phyloP scores from a whole-genome alignment of 1,140 invertebrate species.

The Leptinotarsa lineolata region DNA sequence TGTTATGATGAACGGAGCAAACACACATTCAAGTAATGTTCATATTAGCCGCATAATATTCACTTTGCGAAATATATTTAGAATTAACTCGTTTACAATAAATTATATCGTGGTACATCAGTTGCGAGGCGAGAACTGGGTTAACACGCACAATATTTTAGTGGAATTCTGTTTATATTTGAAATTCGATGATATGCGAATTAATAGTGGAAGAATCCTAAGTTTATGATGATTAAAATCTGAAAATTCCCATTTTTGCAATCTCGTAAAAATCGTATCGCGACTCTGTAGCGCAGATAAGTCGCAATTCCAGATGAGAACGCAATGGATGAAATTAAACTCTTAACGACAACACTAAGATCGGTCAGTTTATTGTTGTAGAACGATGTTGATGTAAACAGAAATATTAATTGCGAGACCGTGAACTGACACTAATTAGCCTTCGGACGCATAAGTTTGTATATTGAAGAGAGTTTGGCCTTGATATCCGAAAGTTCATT shows the following conservation, averaged over 20 bases:
- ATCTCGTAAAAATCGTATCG: no score
- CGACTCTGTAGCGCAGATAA: no score
- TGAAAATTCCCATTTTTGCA: no score
- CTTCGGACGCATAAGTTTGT: background rate
- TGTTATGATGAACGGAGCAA: background rate
- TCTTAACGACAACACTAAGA: background rate
- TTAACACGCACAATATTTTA: conserved; percentile 22
- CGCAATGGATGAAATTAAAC: background rate
- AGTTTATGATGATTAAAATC: no score
- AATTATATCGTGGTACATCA: background rate
- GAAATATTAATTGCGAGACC: background rate
- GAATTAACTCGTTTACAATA: background rate
- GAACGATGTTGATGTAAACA: background rate
- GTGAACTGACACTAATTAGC: background rate
- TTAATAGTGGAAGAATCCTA: no score
- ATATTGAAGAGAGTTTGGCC: no score
- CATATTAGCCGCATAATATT: background rate
- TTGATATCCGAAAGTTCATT: no score
- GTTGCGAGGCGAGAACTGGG: conserved; percentile 2
- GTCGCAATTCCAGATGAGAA: background rate
- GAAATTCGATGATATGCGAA: background rate
- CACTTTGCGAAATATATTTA: no score
- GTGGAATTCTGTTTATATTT: conserved; percentile 19
- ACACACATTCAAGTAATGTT: background rate
- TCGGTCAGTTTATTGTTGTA: background rate